These are phyloP conservation scores for Mimumesa dahlbomi DNA, from an alignment of 2,888 invertebrate species.

Conservation along the genomic window DNA sequence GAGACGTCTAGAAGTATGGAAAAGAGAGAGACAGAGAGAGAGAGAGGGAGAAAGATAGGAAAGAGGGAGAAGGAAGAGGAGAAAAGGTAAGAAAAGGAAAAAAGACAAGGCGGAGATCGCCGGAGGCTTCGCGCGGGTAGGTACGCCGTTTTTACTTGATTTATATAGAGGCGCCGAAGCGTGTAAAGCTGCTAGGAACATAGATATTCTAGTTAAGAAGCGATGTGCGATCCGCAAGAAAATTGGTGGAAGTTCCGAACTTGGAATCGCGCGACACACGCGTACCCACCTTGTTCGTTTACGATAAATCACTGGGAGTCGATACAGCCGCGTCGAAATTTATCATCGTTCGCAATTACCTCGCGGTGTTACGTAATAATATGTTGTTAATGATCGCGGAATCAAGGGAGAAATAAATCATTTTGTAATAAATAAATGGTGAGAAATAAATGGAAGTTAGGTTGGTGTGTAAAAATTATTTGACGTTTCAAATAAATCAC, in stretches of 20 bases:
- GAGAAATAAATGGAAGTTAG: no score
- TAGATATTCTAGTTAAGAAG: slow-evolving; percentile 56
- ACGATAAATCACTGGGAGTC: slow-evolving; percentile 44
- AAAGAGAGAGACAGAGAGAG: slow-evolving; percentile 2
- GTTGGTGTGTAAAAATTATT: no score
- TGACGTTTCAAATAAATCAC: no score
- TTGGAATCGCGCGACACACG: slow-evolving; percentile 11
- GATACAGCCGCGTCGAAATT: slow-evolving; percentile 36
- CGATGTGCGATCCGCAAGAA: slow-evolving; percentile 19
- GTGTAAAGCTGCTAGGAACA: slow-evolving; percentile 55
- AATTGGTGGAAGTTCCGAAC: slow-evolving; percentile 28
- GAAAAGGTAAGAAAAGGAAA: slow-evolving; percentile 24
- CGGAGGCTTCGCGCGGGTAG: slow-evolving; percentile 49
- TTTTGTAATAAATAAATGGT: no score
- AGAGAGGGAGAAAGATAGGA: slow-evolving; percentile 8
- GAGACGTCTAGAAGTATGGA: not conserved
- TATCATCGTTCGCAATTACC: slow-evolving; percentile 36
- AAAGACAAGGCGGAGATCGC: slow-evolving; percentile 48
- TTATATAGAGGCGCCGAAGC: slow-evolving; percentile 56
- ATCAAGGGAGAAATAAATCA: no score
- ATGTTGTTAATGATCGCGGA: no score
- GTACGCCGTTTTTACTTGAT: slow-evolving; percentile 59
- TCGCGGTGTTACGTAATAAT: not conserved
- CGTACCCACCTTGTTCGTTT: slow-evolving; percentile 8
- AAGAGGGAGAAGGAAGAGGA: slow-evolving; percentile 2